Percentiles rank a stretch among this genome's conserved stretches.
phyloP scores from a whole-genome alignment of 2,113 vertebrate genomes.

The Scophthalmus maximus region DNA sequence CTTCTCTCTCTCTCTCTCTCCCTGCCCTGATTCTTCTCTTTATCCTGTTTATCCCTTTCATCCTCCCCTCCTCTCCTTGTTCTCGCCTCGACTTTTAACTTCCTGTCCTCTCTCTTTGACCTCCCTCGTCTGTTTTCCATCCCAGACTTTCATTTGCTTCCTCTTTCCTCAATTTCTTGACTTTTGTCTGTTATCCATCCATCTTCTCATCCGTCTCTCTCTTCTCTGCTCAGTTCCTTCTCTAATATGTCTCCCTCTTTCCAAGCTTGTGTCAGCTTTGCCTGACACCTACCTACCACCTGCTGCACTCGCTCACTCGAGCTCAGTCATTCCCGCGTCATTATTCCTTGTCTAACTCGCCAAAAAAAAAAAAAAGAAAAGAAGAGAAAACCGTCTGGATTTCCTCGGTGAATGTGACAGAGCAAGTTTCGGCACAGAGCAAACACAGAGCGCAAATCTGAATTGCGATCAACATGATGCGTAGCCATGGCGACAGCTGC shows the following conservation, averaged over 20 bases:
- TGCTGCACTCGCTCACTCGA: conserved; percentile 29
- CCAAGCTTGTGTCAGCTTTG: conserved; percentile 4
- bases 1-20: conserved; percentile 2
- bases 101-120: conserved; percentile 32
- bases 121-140: conserved; percentile 45
- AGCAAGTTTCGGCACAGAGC: conserved; percentile 14
- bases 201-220: conserved; percentile 11
- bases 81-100: conserved; percentile 39
- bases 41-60: conserved; percentile 30
- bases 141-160: conserved; percentile 16
- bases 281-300: conserved; percentile 28
- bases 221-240: background rate
- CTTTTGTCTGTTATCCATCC: conserved; percentile 14
- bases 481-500: conserved; percentile 71
- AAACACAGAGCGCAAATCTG: conserved; percentile 45
- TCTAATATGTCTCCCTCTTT: background rate
- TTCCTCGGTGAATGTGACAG: conserved; percentile 22
- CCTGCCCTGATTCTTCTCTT: conserved; percentile 20
- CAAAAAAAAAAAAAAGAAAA: background rate
- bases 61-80: conserved; percentile 16
- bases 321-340: conserved; percentile 9
- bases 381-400: background rate
- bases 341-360: background rate
- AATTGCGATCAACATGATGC: conserved; percentile 49
- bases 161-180: background rate